phyloP scores from a whole-genome alignment of 2,113 vertebrate species.

The Cyanoliseus patagonus region DNA sequence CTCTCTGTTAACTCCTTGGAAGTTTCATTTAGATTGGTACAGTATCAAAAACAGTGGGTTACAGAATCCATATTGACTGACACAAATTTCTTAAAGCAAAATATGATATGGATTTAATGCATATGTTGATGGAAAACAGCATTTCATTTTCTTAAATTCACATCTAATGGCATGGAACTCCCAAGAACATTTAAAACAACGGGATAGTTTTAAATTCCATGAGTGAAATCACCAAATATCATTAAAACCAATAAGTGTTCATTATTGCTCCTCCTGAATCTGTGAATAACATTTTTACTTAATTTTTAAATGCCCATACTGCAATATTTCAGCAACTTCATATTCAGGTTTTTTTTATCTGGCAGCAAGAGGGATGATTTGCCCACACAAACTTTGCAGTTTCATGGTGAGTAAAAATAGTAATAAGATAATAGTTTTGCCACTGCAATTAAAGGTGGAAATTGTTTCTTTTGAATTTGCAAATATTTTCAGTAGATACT shows the following conservation, averaged over 20 bases:
- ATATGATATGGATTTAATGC: not conserved
- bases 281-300: constrained; percentile 52
- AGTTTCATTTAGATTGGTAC: not conserved
- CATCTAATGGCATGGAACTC: not conserved
- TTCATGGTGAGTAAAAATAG: not conserved
- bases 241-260: constrained; percentile 32
- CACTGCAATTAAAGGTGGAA: constrained; percentile 28
- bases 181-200: constrained; percentile 4
- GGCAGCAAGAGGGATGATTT: constrained; percentile 49
- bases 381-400: constrained; percentile 9
- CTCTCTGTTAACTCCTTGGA: not conserved
- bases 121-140: not conserved
- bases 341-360: not conserved
- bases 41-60: not conserved
- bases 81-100: not conserved
- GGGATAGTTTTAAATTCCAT: not conserved
- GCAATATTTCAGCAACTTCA: constrained; percentile 46
- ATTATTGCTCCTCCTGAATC: constrained; percentile 34
- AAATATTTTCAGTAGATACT: not conserved
- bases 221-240: constrained; percentile 29
- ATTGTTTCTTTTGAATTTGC: not conserved
- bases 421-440: constrained; percentile 20
- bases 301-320: constrained; percentile 47
- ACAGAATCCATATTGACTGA: not conserved
- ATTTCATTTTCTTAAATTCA: not conserved